These are phyloP conservation scores for Eilema sororculum DNA, from an alignment of 2,888 invertebrate genomes.

Conservation along the genomic window DNA sequence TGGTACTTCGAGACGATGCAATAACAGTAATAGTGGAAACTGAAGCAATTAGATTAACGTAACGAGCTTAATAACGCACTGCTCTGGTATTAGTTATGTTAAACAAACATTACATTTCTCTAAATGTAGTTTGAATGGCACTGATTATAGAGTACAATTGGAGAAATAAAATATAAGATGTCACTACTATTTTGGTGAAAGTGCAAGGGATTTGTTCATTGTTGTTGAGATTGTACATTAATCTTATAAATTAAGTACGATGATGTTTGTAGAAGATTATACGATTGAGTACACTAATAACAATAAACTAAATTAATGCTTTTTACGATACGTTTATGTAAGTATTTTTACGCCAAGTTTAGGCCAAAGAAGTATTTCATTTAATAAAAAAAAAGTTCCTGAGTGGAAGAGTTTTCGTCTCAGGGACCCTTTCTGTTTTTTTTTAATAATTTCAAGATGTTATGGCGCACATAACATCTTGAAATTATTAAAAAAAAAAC, in stretches of 20 bases:
- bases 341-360: too few relatives aligned
- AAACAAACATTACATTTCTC: constrained; percentile 28
- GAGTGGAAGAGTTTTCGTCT: too few relatives aligned
- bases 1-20: not conserved
- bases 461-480: too few relatives aligned
- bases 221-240: not conserved
- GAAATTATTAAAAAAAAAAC: too few relatives aligned
- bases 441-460: too few relatives aligned
- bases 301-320: not conserved
- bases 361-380: too few relatives aligned
- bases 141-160: not conserved
- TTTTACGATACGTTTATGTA: too few relatives aligned
- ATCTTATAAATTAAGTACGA: not conserved
- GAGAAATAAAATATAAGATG: not conserved
- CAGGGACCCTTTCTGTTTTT: too few relatives aligned
- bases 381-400: too few relatives aligned
- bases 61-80: constrained; percentile 5
- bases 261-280: not conserved
- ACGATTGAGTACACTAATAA: not conserved
- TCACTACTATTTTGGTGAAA: constrained; percentile 8
- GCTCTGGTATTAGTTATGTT: constrained; percentile 32
- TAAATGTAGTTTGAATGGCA: constrained; percentile 27
- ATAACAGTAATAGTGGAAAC: constrained; percentile 6
- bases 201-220: not conserved
- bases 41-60: not conserved